phyloP scores from a whole-genome alignment of 2,113 vertebrate genomes.

The Labeo catla region DNA sequence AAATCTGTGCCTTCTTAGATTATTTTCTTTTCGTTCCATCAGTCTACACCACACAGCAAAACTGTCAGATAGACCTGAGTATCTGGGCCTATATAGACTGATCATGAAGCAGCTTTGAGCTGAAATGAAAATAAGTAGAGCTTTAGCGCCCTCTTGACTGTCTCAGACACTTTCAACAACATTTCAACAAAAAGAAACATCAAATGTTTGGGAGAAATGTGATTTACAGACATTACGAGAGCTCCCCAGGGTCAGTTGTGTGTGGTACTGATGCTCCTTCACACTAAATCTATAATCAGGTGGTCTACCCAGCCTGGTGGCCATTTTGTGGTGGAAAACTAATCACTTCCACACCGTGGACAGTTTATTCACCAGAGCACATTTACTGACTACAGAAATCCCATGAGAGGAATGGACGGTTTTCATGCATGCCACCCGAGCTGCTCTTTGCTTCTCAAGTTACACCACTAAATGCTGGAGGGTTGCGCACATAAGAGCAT shows the following conservation, averaged over 20 bases:
- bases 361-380: conserved; percentile 46
- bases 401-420: background rate
- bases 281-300: conserved; percentile 33
- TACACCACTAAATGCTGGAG: background rate
- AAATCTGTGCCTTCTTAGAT: background rate
- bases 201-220: conserved; percentile 2
- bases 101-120: background rate
- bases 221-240: background rate
- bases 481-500: background rate
- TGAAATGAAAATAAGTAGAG: conserved; percentile 2
- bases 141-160: background rate
- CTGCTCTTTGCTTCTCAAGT: background rate
- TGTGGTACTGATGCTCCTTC: conserved; percentile 32
- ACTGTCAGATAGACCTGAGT: background rate
- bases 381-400: background rate
- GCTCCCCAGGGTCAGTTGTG: background rate
- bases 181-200: conserved; percentile 9
- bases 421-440: background rate
- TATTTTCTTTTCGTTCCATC: background rate
- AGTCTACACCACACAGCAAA: background rate
- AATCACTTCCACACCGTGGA: conserved; percentile 4
- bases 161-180: background rate
- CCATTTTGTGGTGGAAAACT: background rate
- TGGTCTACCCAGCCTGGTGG: conserved; percentile 16
- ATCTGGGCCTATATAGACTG: conserved; percentile 2